Evolutionary conservation across 1,140 invertebrate species (phyloP).

Genomic region (Drosophila melanica): DNA sequence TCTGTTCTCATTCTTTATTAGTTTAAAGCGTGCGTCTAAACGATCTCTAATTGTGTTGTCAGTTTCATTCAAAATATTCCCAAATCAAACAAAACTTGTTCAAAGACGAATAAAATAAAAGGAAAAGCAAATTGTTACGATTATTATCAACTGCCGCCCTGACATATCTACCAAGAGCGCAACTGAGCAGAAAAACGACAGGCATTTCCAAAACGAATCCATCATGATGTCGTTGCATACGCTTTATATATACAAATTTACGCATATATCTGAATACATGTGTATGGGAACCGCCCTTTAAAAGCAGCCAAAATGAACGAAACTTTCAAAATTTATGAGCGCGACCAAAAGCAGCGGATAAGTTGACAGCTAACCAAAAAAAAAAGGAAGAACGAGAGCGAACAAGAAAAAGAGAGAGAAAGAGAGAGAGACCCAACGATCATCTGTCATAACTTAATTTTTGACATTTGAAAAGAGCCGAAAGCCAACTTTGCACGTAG

Average conservation of each 20-base stretch:
- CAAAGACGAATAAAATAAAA: conserved; percentile 26
- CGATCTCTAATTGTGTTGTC: conserved; percentile 50
- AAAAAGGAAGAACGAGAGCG: not conserved
- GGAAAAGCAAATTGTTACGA: conserved; percentile 58
- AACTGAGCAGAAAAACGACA: conserved; percentile 74
- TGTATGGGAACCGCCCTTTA: conserved; percentile 53
- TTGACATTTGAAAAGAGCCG: conserved; percentile 68
- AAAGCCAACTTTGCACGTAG: not conserved
- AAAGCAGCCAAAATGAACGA: conserved; percentile 55
- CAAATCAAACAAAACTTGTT: conserved; percentile 60
- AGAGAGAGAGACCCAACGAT: not conserved
- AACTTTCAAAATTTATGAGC: conserved; percentile 70
- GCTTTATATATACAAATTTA: conserved; percentile 30
- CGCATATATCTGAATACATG: conserved; percentile 8
- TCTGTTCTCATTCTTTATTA: not conserved
- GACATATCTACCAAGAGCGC: conserved; percentile 50
- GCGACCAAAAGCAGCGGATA: conserved; percentile 69
- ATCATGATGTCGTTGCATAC: conserved; percentile 56
- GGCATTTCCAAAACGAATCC: conserved; percentile 76
- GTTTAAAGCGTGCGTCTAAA: conserved; percentile 1
- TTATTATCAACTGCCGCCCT: conserved; percentile 58
- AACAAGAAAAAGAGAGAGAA: conserved; percentile 2
- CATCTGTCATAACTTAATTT: conserved; percentile 80
- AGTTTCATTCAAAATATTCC: conserved; percentile 41
- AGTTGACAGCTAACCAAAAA: conserved; percentile 64